These are phyloP conservation scores for Sebastes baramenuke DNA, from an alignment of 2,797 vertebrate genomes.

Conservation along the genomic window DNA sequence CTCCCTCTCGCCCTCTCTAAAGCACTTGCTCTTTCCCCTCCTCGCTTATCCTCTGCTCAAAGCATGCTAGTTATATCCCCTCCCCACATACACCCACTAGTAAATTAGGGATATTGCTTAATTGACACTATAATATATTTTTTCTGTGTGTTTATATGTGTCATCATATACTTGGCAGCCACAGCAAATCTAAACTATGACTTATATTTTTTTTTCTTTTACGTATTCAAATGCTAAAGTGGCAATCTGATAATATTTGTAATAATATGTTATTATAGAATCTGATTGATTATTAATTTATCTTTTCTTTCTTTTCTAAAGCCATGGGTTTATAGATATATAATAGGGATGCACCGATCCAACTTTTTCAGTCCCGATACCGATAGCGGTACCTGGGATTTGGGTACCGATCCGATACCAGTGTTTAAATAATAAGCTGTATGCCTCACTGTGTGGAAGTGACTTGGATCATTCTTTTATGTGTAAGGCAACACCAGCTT, in stretches of 20 bases:
- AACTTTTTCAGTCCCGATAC: too few species aligned
- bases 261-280: neutral
- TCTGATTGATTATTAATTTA: neutral
- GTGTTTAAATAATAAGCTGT: too few species aligned
- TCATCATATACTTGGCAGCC: neutral
- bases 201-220: neutral
- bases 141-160: neutral
- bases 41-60: conserved; percentile 57
- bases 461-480: too few species aligned
- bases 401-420: too few species aligned
- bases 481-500: too few species aligned
- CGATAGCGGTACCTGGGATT: too few species aligned
- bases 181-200: neutral
- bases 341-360: too few species aligned
- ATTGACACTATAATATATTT: neutral
- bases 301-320: neutral
- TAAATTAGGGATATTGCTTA: neutral
- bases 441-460: too few species aligned
- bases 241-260: neutral
- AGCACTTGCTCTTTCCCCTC: conserved; percentile 77
- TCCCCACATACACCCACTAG: neutral
- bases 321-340: neutral
- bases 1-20: conserved; percentile 60
- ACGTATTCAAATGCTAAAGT: neutral
- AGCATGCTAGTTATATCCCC: conserved; percentile 39